A percentile compares a stretch with the other conserved stretches of the same genome.
phyloP scores from a whole-genome alignment of 2,113 vertebrate genomes.

The Castor canadensis region DNA sequence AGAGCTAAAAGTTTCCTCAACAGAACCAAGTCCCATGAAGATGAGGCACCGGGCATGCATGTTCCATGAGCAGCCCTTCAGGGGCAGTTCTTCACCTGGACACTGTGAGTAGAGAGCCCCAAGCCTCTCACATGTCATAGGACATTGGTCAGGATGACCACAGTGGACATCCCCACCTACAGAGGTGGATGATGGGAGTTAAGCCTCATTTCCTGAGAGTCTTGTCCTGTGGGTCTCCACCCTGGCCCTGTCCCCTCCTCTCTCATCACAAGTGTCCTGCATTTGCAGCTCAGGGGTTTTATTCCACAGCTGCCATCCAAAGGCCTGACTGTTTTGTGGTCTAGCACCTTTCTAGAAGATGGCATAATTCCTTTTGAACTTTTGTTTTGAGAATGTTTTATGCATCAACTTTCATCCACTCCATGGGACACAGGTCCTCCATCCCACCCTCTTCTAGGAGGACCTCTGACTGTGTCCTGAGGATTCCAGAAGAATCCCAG shows the following conservation, averaged over 20 bases:
- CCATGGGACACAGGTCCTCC: not conserved
- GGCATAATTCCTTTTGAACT: too few species aligned
- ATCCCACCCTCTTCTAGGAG: not conserved
- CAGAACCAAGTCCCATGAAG: not conserved
- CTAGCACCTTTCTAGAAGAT: not conserved
- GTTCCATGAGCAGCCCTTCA: not conserved
- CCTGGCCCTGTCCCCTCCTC: not conserved
- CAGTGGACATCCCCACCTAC: rapidly evolving
- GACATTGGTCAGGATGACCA: too few species aligned
- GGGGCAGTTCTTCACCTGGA: not conserved
- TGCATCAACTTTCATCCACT: not conserved
- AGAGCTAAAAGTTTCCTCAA: too few species aligned
- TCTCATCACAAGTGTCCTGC: not conserved
- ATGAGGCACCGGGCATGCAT: not conserved
- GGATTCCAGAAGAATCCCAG: too few species aligned
- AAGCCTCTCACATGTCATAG: too few species aligned
- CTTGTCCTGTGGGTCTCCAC: not conserved
- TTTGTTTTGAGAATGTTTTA: not conserved
- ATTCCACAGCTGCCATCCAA: too few species aligned
- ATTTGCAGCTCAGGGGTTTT: too few species aligned
- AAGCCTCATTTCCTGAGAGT: not conserved
- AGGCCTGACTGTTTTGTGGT: not conserved
- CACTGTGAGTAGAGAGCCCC: not conserved
- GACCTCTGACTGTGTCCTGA: too few species aligned
- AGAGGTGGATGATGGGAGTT: not conserved